Conservation (phyloP, 2,888 invertebrate species). For the Galeruca laticollis region DNA sequence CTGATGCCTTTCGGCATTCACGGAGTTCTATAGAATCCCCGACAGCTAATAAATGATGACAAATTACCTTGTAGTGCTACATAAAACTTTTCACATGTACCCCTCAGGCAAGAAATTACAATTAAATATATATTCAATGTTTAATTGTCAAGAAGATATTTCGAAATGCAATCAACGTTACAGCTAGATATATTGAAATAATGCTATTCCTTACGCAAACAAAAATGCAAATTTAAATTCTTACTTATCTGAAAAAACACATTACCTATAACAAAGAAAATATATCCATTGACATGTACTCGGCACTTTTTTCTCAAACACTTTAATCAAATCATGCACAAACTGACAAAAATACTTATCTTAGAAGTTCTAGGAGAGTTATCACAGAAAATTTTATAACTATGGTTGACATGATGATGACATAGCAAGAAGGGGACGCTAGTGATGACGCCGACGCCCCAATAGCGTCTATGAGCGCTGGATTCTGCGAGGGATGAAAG, state of each 20-base stretch:
- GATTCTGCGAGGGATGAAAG: constrained; percentile 61
- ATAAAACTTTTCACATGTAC: background rate
- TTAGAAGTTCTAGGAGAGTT: constrained; percentile 41
- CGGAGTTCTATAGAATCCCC: constrained; percentile 36
- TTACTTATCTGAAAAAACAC: no score
- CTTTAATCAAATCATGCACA: constrained; percentile 32
- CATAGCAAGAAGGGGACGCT: constrained; percentile 51
- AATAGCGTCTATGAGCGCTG: constrained; percentile 62
- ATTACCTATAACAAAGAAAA: background rate
- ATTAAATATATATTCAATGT: no score
- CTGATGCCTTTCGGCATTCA: background rate
- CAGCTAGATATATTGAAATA: no score
- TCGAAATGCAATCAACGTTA: background rate
- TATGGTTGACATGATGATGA: constrained; percentile 60
- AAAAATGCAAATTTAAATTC: no score
- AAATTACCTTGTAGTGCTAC: constrained; percentile 51
- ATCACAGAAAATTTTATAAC: constrained; percentile 57
- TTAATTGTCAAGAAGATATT: no score
- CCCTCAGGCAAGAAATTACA: constrained; percentile 34
- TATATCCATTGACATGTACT: background rate
- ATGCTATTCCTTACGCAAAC: no score
- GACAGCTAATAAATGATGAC: constrained; percentile 62
- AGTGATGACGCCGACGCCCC: constrained; percentile 66
- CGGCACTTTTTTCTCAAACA: background rate
- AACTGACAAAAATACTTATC: constrained; percentile 48